Conservation (phyloP, 2,113 vertebrate genomes). For the Podarcis raffonei region DNA sequence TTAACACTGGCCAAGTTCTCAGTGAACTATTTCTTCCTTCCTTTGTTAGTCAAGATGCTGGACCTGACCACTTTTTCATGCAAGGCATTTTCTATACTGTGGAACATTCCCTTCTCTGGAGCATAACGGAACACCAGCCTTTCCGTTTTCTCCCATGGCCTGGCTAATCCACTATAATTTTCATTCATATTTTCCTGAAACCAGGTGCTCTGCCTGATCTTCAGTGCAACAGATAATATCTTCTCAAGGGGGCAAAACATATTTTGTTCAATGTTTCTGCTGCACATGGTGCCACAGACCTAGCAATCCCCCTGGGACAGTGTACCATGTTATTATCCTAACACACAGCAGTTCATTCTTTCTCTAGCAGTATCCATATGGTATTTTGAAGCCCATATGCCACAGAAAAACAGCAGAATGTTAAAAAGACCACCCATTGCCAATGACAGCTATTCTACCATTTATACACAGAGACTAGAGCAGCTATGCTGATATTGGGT, state of each 20-base stretch:
- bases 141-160: too few species aligned
- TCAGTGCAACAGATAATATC: neutral
- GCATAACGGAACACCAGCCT: too few species aligned
- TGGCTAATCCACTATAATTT: too few species aligned
- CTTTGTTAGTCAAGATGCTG: too few species aligned
- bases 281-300: neutral
- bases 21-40: too few species aligned
- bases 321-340: neutral
- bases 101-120: too few species aligned
- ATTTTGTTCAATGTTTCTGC: neutral
- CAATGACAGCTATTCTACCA: neutral
- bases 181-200: too few species aligned
- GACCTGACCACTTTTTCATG: too few species aligned
- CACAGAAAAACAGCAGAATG: neutral
- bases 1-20: too few species aligned
- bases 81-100: too few species aligned
- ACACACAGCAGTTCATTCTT: neutral
- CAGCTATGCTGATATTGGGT: neutral
- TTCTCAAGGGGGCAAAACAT: neutral
- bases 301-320: neutral
- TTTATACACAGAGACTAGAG: neutral
- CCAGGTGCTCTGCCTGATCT: too few species aligned
- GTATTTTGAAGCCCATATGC: neutral
- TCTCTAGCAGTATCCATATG: neutral
- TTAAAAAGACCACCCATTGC: neutral